Conservation (phyloP, 2,113 vertebrate species). For the Chinchilla lanigera region DNA sequence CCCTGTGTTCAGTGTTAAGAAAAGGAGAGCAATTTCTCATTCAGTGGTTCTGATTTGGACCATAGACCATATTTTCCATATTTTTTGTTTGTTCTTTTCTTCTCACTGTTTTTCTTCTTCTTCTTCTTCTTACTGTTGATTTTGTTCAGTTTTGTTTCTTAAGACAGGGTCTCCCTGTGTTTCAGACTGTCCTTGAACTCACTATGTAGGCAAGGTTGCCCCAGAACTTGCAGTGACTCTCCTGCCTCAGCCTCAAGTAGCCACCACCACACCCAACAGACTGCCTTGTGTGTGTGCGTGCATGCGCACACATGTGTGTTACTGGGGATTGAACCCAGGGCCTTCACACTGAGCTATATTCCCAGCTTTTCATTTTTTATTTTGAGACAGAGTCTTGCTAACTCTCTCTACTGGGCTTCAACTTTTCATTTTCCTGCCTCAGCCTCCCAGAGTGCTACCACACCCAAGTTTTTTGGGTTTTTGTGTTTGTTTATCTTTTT, state of each 20-base stretch:
- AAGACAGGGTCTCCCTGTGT: background rate
- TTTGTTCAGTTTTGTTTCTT: background rate
- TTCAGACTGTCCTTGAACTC: background rate
- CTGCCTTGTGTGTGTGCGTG: too few species aligned
- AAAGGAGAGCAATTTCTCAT: too few species aligned
- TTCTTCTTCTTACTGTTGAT: too few species aligned
- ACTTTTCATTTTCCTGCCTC: background rate
- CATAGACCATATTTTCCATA: background rate
- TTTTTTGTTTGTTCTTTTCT: background rate
- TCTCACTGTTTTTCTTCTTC: too few species aligned
- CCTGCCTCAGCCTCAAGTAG: background rate
- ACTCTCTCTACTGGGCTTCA: background rate
- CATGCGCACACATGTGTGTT: background rate
- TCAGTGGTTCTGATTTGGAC: too few species aligned
- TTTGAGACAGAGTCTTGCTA: background rate
- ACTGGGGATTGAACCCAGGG: background rate
- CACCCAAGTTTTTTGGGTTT: background rate
- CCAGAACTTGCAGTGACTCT: background rate
- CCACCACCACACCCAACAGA: background rate
- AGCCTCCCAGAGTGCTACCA: background rate
- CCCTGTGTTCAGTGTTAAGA: too few species aligned
- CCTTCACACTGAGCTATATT: background rate
- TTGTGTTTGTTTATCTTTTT: too few species aligned
- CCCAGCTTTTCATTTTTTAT: background rate
- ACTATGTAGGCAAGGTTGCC: background rate